These are phyloP conservation scores for Martes martes DNA, from an alignment of 2,113 vertebrate genomes.

Conservation along the genomic window DNA sequence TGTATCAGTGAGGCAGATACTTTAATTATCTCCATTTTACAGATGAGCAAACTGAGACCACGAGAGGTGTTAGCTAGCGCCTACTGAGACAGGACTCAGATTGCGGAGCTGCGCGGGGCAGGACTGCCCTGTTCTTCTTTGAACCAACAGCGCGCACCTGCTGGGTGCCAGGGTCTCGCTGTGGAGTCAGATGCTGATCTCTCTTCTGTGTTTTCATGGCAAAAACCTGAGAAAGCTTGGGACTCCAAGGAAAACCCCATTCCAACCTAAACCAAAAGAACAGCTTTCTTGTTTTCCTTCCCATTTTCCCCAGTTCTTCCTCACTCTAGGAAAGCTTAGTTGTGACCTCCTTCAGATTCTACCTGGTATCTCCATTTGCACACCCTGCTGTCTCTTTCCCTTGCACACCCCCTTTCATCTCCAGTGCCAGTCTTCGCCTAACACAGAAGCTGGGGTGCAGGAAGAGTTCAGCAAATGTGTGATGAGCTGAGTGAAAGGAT, in stretches of 20 bases:
- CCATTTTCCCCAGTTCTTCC: not conserved
- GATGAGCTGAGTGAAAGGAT: not conserved
- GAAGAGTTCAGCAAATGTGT: not conserved
- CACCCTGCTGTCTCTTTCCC: not conserved
- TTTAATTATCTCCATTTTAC: not conserved
- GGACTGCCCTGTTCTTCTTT: not conserved
- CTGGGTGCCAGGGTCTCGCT: not conserved
- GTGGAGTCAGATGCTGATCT: not conserved
- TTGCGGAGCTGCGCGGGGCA: fast-evolving
- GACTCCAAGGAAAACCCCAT: not conserved
- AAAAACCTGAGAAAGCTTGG: not conserved
- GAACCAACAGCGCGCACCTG: not conserved
- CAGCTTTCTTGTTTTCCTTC: not conserved
- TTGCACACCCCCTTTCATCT: not conserved
- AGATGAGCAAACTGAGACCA: not conserved
- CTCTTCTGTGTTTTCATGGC: not conserved
- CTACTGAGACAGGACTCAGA: not conserved
- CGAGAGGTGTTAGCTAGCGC: not conserved
- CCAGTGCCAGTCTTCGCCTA: not conserved
- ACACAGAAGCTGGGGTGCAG: not conserved
- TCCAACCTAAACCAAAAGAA: not conserved
- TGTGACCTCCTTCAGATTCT: not conserved
- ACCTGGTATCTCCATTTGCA: not conserved
- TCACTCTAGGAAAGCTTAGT: not conserved
- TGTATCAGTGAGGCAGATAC: not conserved